Base-by-base conservation (phyloP, 2,888 invertebrate species). In the Nebria salina region DNA sequence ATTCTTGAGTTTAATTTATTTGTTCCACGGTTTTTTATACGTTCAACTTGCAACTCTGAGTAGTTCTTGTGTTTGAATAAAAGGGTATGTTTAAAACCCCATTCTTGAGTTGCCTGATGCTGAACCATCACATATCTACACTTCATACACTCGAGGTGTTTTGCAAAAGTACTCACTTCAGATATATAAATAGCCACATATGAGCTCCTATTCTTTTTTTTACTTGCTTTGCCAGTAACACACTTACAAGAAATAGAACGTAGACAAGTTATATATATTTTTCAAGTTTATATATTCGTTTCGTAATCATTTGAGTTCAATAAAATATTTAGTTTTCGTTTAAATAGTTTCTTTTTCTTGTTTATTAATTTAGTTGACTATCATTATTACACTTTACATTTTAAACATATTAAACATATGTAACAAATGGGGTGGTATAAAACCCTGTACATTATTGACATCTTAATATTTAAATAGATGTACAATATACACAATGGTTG, bases 1-100 rank as follows among this genome's bases (percentile, higher is more conserved):
- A 78, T 78, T 77, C 72, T 77, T 68, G 20, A 77, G 72, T 72
- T 73, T 65, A 73, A 72, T 73, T 65, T 73, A 76, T 76, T 76
- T 76, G 76, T 76, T 66, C 70, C 70, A 66, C 25, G 66, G 43
- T 77, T 54, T 73, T 73, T 15, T 73, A 65, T 41, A 8, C 8
- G 15, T 43, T 13, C 76, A 34, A 66, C 42, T 15, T 78, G 70
- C 20, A 70, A 26, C 54, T 4, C 54, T 7, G 54, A 54, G 6
- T 54, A 72, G 42, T 72, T 64, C 78, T 64, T 78, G 73, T 78
- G 78, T 65, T 64, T 42, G 41, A 68, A 42, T 43, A 76, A 34
- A 76, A 76, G 66, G 26, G 66, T 54, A 54, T 54, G 54, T 54
- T 7, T 54, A 54, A 11, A 54, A 3, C 54, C 8, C 8, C 70